A percentile compares a stretch with the other conserved stretches of the same genome.
Conservation (phyloP, 2,797 vertebrate genomes). For the Manis crassicaudata region DNA sequence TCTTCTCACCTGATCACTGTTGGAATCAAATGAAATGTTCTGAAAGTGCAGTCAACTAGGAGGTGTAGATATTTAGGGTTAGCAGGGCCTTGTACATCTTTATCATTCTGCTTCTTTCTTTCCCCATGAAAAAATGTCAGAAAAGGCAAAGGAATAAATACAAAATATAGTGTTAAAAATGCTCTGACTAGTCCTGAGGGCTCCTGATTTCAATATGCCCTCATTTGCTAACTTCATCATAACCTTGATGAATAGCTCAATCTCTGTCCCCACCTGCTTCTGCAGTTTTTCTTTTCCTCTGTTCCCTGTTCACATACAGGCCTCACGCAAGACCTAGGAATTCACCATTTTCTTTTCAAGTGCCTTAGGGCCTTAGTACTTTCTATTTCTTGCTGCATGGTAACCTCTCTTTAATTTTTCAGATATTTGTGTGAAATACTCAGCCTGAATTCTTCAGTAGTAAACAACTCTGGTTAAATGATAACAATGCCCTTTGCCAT, state of each 20-base stretch:
- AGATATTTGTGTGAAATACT: background rate
- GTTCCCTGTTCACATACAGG: background rate
- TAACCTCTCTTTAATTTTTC: conserved; percentile 17
- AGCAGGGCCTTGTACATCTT: background rate
- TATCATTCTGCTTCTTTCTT: background rate
- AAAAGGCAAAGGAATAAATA: background rate
- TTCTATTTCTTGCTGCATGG: background rate
- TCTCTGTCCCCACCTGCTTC: background rate
- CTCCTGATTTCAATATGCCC: background rate
- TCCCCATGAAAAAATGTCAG: background rate
- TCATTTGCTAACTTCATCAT: background rate
- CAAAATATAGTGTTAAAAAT: background rate
- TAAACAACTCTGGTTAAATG: background rate
- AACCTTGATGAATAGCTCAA: background rate
- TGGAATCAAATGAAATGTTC: background rate
- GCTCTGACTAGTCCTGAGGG: background rate
- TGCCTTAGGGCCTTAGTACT: background rate
- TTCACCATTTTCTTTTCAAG: background rate
- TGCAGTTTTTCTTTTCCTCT: background rate
- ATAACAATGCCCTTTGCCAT: background rate
- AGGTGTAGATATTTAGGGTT: background rate
- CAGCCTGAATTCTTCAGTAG: background rate
- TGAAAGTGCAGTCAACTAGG: background rate
- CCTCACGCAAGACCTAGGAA: background rate
- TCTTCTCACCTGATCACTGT: background rate